Base-by-base conservation (phyloP, 2,797 vertebrate genomes). In the Phaenicophaeus curvirostris region DNA sequence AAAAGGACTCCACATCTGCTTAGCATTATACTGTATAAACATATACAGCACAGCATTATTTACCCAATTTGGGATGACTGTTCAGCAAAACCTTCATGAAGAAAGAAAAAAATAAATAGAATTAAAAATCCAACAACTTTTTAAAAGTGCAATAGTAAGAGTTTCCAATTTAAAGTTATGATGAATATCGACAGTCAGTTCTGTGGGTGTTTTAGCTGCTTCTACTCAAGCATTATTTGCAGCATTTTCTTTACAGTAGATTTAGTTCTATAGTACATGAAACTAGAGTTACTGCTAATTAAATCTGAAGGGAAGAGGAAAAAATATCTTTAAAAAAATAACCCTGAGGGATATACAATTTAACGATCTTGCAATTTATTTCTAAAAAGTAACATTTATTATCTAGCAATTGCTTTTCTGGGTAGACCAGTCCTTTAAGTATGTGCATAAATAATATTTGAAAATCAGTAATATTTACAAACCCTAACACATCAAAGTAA, bases 261-360 rank as follows among this genome's bases (percentile, higher is more conserved):
- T 63, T 87, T 76, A 95, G 41, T 90, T 95, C 93, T 92, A 94
- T 31, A 95, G 76, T 76, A 96, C 68, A 96, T 31, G 86, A 96
- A 95, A 90, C 91, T 89, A 95, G 24, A 90, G 85, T 93, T 92
- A 96, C 91, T 94, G 67, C 91, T 96, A 96, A 95, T 81, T 85
- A 73, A 87, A 92, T 93, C 71, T 79, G 66, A 96, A 91, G 88
- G 94, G 88, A 89, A 79, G 77, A 89, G 33, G 24, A 55, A 93
- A 85, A 61, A 77, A 85, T 39, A 85, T 39, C 55, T 31, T 75
- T 96, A 95, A 94, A 97, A 95, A 95, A 98, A 97, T 80, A 98
- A 98, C 98, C 98, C 98, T 98, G 98, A 98, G 98, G 98, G 98
- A 98, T 96, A 97, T 92, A 96, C 91, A 96, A 95, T 95, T 97